A percentile compares a stretch with the other conserved stretches of the same genome.
phyloP scores from a whole-genome alignment of 2,113 vertebrate genomes.

The Lagopus muta region DNA sequence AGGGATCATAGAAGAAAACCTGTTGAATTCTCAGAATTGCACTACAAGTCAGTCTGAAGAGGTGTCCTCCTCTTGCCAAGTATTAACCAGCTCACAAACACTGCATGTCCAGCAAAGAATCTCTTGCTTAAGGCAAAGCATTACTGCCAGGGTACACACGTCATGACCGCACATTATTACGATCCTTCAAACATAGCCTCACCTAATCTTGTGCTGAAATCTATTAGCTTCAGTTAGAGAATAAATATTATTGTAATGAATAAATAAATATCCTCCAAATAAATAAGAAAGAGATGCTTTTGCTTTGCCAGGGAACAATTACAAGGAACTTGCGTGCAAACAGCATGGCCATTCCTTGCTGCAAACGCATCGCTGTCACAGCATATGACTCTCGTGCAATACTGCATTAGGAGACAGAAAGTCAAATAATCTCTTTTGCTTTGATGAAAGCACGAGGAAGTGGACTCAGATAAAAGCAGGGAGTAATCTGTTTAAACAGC shows the following conservation, averaged over 20 bases:
- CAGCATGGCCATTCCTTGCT: not conserved
- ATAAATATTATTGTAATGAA: slow-evolving; percentile 22
- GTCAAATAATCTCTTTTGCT: slow-evolving; percentile 43
- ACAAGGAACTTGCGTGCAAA: not conserved
- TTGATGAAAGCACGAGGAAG: slow-evolving; percentile 66
- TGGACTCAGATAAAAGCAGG: slow-evolving; percentile 48
- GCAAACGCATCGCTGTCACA: not conserved
- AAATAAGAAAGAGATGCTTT: not conserved
- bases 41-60: not conserved
- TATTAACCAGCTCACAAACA: not conserved
- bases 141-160: not conserved
- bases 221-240: not conserved
- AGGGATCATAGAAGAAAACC: not conserved
- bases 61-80: not conserved
- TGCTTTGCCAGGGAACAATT: not conserved
- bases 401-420: slow-evolving; percentile 45
- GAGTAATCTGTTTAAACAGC: slow-evolving; percentile 70
- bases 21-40: not conserved
- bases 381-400: slow-evolving; percentile 9
- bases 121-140: not conserved
- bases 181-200: not conserved
- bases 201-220: slow-evolving; percentile 27
- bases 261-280: slow-evolving; percentile 23
- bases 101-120: not conserved
- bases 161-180: not conserved